Conservation (phyloP, 2,888 invertebrate species). For the Panorpa germanica region DNA sequence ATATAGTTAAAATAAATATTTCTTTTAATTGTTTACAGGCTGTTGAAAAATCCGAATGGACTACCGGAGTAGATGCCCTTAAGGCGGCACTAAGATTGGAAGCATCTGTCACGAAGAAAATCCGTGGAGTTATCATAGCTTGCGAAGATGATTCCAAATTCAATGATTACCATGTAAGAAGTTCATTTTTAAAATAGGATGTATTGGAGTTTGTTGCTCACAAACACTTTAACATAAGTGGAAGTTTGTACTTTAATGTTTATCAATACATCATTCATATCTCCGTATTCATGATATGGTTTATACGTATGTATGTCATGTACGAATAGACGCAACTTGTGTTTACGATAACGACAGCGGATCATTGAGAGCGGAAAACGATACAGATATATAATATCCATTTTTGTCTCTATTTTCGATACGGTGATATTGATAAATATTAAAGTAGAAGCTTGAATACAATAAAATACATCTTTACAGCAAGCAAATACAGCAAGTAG, state of each 20-base stretch:
- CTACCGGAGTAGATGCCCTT: slow-evolving; percentile 45
- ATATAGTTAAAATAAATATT: neutral
- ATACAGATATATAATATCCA: too few species aligned
- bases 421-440: too few species aligned
- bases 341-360: too few species aligned
- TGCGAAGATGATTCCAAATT: slow-evolving; percentile 39
- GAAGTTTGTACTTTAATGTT: neutral
- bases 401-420: too few species aligned
- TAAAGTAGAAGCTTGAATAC: too few species aligned
- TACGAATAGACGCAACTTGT: too few species aligned
- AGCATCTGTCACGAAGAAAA: slow-evolving; percentile 53
- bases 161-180: slow-evolving; percentile 68
- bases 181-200: slow-evolving; percentile 1
- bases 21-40: slow-evolving; percentile 18
- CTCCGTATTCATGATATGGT: too few species aligned
- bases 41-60: slow-evolving; percentile 31
- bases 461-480: too few species aligned
- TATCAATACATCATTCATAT: slow-evolving; percentile 1
- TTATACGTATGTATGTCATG: too few species aligned
- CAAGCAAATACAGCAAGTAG: too few species aligned
- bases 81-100: slow-evolving; percentile 62
- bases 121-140: slow-evolving; percentile 44
- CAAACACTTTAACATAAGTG: neutral
- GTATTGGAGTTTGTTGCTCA: too few species aligned
- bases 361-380: too few species aligned